Conservation (phyloP, 2,113 vertebrate species). For the Polypterus senegalus region DNA sequence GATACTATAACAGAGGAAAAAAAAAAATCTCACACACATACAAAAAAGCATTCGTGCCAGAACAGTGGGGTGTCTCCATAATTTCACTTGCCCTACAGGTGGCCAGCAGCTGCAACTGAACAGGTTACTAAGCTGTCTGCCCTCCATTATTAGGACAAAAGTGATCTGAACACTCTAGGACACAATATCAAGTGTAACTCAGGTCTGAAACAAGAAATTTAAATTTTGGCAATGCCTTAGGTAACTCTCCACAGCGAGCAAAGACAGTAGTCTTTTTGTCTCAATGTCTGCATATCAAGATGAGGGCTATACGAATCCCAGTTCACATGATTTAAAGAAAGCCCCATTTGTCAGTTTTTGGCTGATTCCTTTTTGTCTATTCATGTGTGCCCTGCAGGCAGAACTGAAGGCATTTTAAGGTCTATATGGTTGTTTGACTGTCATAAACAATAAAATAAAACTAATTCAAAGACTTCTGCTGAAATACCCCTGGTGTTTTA, state of each 20-base stretch:
- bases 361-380: conserved; percentile 70
- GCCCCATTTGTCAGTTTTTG: conserved; percentile 62
- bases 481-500: conserved; percentile 18
- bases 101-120: conserved; percentile 78
- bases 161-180: conserved; percentile 54
- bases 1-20: conserved; percentile 42
- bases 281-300: conserved; percentile 56
- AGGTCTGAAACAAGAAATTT: conserved; percentile 75
- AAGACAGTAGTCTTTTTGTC: conserved; percentile 89
- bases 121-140: conserved; percentile 67
- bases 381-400: conserved; percentile 38
- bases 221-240: conserved; percentile 71
- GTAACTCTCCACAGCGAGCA: conserved; percentile 57
- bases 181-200: conserved; percentile 68
- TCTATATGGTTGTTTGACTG: conserved; percentile 16
- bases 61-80: conserved; percentile 80
- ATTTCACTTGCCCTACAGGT: conserved; percentile 95
- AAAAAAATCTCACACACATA: conserved; percentile 57
- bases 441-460: conserved; percentile 18
- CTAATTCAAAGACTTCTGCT: conserved; percentile 12
- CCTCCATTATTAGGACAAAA: conserved; percentile 56
- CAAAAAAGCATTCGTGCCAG: conserved; percentile 70
- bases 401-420: conserved; percentile 25
- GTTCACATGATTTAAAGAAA: conserved; percentile 74
- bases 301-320: conserved; percentile 74